Conservation (phyloP, 2,113 vertebrate species). For the Antennarius striatus region DNA sequence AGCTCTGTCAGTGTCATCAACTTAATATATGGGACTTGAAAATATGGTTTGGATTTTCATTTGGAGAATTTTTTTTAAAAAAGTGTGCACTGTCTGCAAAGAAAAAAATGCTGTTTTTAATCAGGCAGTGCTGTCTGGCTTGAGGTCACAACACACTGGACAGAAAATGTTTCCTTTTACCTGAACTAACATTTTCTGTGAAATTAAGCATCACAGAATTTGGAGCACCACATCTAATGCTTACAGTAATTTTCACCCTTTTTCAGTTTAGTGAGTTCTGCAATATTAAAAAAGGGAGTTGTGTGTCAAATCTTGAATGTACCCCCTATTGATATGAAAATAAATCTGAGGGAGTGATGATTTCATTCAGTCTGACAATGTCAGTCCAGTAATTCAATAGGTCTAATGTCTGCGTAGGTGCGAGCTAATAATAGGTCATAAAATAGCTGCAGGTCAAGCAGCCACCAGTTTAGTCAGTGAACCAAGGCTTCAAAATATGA, state of each 20-base stretch:
- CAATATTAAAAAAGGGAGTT: neutral
- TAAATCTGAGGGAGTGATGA: neutral
- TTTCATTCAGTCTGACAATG: neutral
- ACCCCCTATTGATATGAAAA: neutral
- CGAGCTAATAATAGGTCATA: neutral
- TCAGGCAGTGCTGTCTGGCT: too few relatives aligned
- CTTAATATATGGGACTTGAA: constrained; percentile 12
- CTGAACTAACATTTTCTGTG: too few relatives aligned
- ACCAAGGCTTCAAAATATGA: too few relatives aligned
- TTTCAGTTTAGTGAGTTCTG: neutral
- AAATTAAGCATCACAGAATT: too few relatives aligned
- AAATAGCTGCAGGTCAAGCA: neutral
- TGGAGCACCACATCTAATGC: neutral
- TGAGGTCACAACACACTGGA: too few relatives aligned
- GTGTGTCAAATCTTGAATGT: neutral
- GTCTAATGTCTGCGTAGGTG: neutral
- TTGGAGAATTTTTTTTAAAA: neutral
- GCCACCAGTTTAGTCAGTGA: neutral
- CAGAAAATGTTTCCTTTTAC: too few relatives aligned
- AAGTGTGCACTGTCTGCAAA: neutral
- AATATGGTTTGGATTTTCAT: neutral
- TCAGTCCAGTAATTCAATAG: neutral
- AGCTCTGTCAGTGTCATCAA: constrained; percentile 22
- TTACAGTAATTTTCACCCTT: neutral
- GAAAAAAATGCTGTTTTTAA: constrained; percentile 2